Percentiles rank a stretch among this genome's conserved stretches.
These are phyloP conservation scores for Drosophila triauraria DNA, from an alignment of 1,140 invertebrate species.

Conservation along the genomic window DNA sequence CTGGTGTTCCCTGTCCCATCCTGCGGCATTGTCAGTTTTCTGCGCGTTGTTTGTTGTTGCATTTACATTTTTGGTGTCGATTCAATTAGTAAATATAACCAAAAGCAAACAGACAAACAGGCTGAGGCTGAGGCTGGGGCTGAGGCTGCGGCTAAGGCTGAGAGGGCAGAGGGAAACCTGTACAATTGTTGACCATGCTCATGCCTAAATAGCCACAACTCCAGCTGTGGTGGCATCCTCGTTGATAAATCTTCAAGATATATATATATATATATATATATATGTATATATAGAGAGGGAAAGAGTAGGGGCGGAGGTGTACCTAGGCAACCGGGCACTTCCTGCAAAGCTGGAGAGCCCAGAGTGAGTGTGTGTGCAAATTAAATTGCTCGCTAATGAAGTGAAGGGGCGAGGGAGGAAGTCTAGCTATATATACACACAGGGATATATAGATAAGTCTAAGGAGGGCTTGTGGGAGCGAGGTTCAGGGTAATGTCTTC, in stretches of 20 bases:
- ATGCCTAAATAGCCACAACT: slow-evolving; percentile 76
- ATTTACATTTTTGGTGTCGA: slow-evolving; percentile 85
- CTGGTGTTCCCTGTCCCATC: slow-evolving; percentile 20
- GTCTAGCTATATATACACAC: background rate
- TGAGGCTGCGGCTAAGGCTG: slow-evolving; percentile 8
- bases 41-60: slow-evolving; percentile 77
- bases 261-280: background rate
- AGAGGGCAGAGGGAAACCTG: slow-evolving; percentile 59
- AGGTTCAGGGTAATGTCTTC: slow-evolving; percentile 54
- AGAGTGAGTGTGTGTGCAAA: slow-evolving; percentile 72
- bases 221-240: slow-evolving; percentile 58
- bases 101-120: slow-evolving; percentile 81
- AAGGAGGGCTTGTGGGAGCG: background rate
- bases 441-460: no score
- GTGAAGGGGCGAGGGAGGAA: slow-evolving; percentile 32
- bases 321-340: slow-evolving; percentile 32
- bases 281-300: background rate
- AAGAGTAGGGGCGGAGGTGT: background rate
- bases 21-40: slow-evolving; percentile 63
- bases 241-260: slow-evolving; percentile 45
- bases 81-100: slow-evolving; percentile 85
- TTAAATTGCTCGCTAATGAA: slow-evolving; percentile 83
- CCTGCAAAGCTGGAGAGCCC: slow-evolving; percentile 27
- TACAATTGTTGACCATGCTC: slow-evolving; percentile 82
- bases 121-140: slow-evolving; percentile 21